Percentiles rank a stretch among this genome's conserved stretches.
These are phyloP conservation scores for Cyprinodon variegatus DNA, from an alignment of 2,113 vertebrate species.

Conservation along the genomic window DNA sequence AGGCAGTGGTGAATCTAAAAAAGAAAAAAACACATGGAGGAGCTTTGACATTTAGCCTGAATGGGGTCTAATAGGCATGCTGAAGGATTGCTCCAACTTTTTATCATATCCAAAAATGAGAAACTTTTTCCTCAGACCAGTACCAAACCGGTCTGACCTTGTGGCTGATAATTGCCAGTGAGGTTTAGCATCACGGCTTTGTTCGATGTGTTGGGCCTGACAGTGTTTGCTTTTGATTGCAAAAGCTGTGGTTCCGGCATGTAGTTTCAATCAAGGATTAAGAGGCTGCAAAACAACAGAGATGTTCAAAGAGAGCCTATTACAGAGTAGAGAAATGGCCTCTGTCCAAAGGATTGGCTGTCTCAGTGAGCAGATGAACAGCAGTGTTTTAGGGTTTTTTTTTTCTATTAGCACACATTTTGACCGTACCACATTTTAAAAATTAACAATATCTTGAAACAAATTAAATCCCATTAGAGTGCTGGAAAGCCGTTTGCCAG, in stretches of 20 bases:
- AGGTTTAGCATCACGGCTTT: constrained; percentile 50
- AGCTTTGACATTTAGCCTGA: constrained; percentile 64
- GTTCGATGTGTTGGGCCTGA: constrained; percentile 51
- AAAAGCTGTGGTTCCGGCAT: constrained; percentile 48
- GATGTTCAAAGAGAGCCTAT: constrained; percentile 51
- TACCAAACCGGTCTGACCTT: constrained; percentile 63
- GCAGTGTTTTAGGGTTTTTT: constrained; percentile 13
- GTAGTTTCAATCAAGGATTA: constrained; percentile 69
- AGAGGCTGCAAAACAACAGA: constrained; percentile 61
- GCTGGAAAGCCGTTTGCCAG: constrained; percentile 27
- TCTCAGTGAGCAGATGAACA: constrained; percentile 23
- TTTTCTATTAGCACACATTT: neutral
- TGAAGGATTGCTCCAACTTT: constrained; percentile 58
- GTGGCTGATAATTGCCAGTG: constrained; percentile 56
- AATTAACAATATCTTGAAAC: constrained; percentile 14
- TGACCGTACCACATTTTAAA: neutral
- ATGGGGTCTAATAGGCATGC: constrained; percentile 45
- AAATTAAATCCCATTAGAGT: neutral
- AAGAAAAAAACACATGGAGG: constrained; percentile 26
- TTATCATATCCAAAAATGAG: constrained; percentile 54
- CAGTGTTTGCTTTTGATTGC: constrained; percentile 60
- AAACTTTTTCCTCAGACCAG: constrained; percentile 58
- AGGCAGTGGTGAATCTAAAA: constrained; percentile 35
- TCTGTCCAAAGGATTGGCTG: constrained; percentile 30
- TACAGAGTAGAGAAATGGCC: constrained; percentile 30